phyloP scores from a whole-genome alignment of 35 echinoderm and acorn worm genomes.

The Apostichopus japonicus region DNA sequence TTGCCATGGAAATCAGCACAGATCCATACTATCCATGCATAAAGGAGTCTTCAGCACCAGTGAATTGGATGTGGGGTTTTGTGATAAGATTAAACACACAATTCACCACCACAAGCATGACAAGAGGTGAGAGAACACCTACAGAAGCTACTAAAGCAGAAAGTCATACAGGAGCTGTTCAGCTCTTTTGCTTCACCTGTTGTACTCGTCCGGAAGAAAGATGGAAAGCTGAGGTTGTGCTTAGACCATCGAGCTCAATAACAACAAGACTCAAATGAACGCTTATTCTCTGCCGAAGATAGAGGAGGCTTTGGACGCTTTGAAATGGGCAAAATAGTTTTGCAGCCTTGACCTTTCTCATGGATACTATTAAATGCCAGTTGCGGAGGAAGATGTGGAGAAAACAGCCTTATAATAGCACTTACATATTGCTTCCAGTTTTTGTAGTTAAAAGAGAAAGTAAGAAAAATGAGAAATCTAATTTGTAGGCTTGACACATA shows the following conservation, averaged over 20 bases:
- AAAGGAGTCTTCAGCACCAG: conserved; percentile 17
- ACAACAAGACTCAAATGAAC: conserved; percentile 61
- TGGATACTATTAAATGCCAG: not conserved
- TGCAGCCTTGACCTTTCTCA: not conserved
- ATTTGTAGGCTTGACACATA: too few relatives aligned
- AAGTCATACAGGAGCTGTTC: conserved; percentile 42
- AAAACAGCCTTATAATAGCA: not conserved
- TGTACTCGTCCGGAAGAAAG: conserved; percentile 66
- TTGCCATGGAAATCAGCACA: too few relatives aligned
- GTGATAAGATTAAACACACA: conserved; percentile 11
- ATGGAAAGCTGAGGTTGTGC: conserved; percentile 43
- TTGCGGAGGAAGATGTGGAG: not conserved
- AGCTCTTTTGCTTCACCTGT: conserved; percentile 70
- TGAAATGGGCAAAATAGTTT: not conserved
- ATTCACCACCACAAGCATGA: conserved; percentile 64
- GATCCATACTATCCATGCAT: not conserved
- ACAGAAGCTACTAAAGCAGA: conserved; percentile 46
- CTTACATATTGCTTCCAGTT: not conserved
- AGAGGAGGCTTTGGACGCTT: conserved; percentile 64
- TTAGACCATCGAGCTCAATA: conserved; percentile 51
- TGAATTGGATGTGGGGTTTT: conserved; percentile 34
- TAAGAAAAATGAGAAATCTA: too few relatives aligned
- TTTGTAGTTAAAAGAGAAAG: not conserved
- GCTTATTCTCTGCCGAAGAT: conserved; percentile 62
- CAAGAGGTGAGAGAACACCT: conserved; percentile 60